These are phyloP conservation scores for Gymnodraco acuticeps DNA, from an alignment of 2,797 vertebrate species.

Conservation along the genomic window DNA sequence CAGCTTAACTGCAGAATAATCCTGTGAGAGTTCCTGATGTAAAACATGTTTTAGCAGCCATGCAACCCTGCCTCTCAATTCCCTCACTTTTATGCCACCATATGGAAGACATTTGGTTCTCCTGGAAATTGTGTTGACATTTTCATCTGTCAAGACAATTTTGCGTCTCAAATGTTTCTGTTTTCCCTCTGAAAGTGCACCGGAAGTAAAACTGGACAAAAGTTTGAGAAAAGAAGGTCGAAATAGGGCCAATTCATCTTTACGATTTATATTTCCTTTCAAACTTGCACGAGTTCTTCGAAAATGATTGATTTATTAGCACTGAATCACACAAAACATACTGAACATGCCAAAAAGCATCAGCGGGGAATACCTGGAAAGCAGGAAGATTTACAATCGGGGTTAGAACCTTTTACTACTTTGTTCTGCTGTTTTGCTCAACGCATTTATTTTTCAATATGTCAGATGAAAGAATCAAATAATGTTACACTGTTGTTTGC, in stretches of 20 bases:
- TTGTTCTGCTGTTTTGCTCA: slow-evolving; percentile 38
- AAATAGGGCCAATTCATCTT: slow-evolving; percentile 37
- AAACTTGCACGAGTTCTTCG: slow-evolving; percentile 28
- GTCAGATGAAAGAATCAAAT: slow-evolving; percentile 16
- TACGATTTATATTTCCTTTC: slow-evolving; percentile 38
- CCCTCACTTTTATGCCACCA: slow-evolving; percentile 57
- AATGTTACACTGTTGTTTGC: slow-evolving; percentile 2
- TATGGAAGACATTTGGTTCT: slow-evolving; percentile 78
- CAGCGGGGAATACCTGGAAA: slow-evolving; percentile 31
- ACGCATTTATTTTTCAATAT: slow-evolving; percentile 36
- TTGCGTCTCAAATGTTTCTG: slow-evolving; percentile 43
- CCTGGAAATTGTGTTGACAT: slow-evolving; percentile 68
- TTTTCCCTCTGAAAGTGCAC: slow-evolving; percentile 33
- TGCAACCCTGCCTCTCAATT: slow-evolving; percentile 25
- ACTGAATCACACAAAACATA: slow-evolving; percentile 36
- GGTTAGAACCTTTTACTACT: slow-evolving; percentile 33
- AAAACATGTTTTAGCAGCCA: slow-evolving; percentile 45
- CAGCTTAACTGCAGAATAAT: slow-evolving; percentile 32
- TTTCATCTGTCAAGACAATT: slow-evolving; percentile 69
- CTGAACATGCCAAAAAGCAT: slow-evolving; percentile 40
- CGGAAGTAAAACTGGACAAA: slow-evolving; percentile 40
- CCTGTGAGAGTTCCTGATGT: slow-evolving; percentile 28
- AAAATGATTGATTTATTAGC: slow-evolving; percentile 51
- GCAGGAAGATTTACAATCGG: slow-evolving; percentile 46
- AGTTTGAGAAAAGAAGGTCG: slow-evolving; percentile 40